Evolutionary conservation across 2,113 vertebrate genomes (phyloP).

Genomic region (Rhinolophus ferrumequinum): DNA sequence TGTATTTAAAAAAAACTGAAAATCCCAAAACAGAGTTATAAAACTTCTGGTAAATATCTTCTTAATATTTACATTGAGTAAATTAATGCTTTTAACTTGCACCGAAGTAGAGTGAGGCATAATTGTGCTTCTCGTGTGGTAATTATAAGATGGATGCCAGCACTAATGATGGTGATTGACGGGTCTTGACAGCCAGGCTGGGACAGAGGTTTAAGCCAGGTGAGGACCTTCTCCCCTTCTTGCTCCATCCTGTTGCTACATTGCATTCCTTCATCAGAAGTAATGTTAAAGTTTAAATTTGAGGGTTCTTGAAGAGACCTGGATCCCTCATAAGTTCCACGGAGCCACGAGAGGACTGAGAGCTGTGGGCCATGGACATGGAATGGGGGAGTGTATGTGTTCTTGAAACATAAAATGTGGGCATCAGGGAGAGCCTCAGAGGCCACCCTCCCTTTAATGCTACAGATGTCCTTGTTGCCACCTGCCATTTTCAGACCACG

Average conservation of each 20-base stretch:
- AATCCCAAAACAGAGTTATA: neutral
- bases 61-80: neutral
- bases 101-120: neutral
- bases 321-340: accelerated
- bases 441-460: neutral
- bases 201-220: neutral
- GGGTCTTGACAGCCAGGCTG: neutral
- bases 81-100: neutral
- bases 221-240: neutral
- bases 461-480: accelerated
- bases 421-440: neutral
- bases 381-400: accelerated
- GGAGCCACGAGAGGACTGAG: accelerated
- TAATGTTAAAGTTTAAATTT: neutral
- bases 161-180: neutral
- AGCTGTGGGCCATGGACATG: accelerated
- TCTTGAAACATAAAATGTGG: accelerated
- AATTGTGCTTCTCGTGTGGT: neutral
- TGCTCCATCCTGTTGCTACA: accelerated
- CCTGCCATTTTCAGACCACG: neutral
- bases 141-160: neutral
- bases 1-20: neutral
- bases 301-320: neutral
- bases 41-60: neutral
- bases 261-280: neutral